Conservation (phyloP, 2,113 vertebrate species). For the Neodon shergylaensis region DNA sequence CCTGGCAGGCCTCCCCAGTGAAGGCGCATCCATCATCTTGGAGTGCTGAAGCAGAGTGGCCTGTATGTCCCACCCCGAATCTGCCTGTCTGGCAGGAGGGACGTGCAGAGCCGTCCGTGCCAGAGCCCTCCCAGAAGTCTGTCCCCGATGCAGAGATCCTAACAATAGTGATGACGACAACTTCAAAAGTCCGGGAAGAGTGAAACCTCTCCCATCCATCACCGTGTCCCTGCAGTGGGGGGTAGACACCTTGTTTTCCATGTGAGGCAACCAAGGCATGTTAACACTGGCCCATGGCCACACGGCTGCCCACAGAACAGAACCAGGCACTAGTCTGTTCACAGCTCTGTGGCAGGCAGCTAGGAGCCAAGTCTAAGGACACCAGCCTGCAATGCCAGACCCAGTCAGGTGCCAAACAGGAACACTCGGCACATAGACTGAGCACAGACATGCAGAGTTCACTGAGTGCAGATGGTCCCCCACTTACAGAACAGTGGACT, state of each 20-base stretch:
- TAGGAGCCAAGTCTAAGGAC: not conserved
- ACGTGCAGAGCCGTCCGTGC: slow-evolving; percentile 39
- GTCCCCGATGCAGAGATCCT: not conserved
- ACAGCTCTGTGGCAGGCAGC: not conserved
- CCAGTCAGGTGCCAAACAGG: not conserved
- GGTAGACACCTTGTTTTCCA: not conserved
- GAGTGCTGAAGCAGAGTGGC: not conserved
- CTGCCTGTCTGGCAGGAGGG: not conserved
- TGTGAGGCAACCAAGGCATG: not conserved
- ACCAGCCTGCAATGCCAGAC: not conserved
- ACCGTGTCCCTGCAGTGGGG: too few species aligned
- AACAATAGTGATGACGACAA: not conserved
- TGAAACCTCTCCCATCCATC: not conserved
- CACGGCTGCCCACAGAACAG: not conserved
- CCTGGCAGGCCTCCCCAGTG: slow-evolving; percentile 17
- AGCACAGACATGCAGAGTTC: not conserved
- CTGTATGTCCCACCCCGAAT: not conserved
- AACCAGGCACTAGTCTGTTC: not conserved
- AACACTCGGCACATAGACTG: rapidly evolving
- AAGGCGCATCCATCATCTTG: slow-evolving; percentile 73
- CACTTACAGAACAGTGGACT: too few species aligned
- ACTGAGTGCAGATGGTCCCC: not conserved
- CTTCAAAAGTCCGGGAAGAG: not conserved
- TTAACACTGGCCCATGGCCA: not conserved
- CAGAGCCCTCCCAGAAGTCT: not conserved